Evolutionary conservation across 2,888 invertebrate species (phyloP).

Genomic region (Calliphora vomitoria): DNA sequence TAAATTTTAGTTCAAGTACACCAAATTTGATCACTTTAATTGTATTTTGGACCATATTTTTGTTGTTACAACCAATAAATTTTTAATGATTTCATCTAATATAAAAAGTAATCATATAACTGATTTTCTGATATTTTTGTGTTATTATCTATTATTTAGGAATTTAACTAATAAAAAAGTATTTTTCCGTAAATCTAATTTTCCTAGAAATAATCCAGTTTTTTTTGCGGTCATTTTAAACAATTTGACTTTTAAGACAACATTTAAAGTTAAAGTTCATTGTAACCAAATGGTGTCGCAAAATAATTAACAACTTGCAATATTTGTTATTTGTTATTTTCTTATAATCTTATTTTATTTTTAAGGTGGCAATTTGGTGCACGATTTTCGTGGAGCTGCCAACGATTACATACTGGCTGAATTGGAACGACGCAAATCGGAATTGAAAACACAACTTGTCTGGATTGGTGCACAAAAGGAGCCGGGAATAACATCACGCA

Average conservation of each 20-base stretch:
- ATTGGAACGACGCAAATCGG: conserved; percentile 91
- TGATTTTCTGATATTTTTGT: no score
- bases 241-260: neutral
- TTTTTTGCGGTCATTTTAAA: neutral
- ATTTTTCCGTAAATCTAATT: no score
- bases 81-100: no score
- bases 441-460: conserved; percentile 93
- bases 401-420: conserved; percentile 88
- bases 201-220: no score
- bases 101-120: no score
- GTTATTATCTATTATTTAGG: no score
- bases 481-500: conserved; percentile 91
- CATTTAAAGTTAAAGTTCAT: conserved; percentile 18
- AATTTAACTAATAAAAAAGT: no score
- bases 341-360: conserved; percentile 10
- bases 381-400: conserved; percentile 83
- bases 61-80: no score
- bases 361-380: conserved; percentile 84
- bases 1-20: no score
- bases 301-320: conserved; percentile 18
- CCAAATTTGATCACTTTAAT: no score
- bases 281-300: conserved; percentile 27
- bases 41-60: no score
- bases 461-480: conserved; percentile 97
- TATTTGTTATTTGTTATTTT: neutral